Evolutionary conservation across 2,888 invertebrate species (phyloP), one percentile per base, ranked within the genome.

Genomic region (Cryptus viduatorius): DNA sequence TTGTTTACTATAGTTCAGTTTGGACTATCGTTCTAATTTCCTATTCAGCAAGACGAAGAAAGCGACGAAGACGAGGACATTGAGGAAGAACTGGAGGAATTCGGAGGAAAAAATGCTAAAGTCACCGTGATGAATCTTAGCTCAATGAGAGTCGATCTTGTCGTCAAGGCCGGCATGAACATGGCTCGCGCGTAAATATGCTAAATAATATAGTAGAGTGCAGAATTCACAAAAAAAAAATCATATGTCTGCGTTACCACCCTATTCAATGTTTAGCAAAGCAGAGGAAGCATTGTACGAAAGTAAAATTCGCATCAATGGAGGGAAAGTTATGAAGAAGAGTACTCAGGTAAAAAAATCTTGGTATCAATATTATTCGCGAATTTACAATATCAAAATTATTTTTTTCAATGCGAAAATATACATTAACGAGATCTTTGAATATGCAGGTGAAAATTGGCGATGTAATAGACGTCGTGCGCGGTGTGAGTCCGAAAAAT

Each of bases 401-500:
- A 16, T 37, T 3, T 29, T 37, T 46, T 48, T 2, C 37, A 48
- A 42, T 31, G 3, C 2, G 5, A 31, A 50, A 14, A 31, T 42
- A 12, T 59, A 8, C n/a, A 4, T 61, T 29, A 73, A 37, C 14
- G 1, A 37, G 7, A 16, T 56, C 65, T 79, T 84, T 42, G 12
- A 61, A 19, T 83, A 94, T 94, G 5, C 93, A 97, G 96, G 94
- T 96, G 0, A 92, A 93, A 87, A 87, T 95, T 82, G 97, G 96
- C 12, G 97, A 97, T 94, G 97, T 97, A 94, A 94, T 98, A 84
- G 98, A 98, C 94, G 90, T 97, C 0, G 95, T 98, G 82, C 96
- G 96, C 93, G 95, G 96, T 73, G 94, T 95, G 2, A 96, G 96
- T 90, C 94, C 95, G 0, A 94, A 95, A 10, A 98, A 97, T 94